Evolutionary conservation across 2,888 invertebrate species (phyloP).

Genomic region (Trichogramma dendrolimi): DNA sequence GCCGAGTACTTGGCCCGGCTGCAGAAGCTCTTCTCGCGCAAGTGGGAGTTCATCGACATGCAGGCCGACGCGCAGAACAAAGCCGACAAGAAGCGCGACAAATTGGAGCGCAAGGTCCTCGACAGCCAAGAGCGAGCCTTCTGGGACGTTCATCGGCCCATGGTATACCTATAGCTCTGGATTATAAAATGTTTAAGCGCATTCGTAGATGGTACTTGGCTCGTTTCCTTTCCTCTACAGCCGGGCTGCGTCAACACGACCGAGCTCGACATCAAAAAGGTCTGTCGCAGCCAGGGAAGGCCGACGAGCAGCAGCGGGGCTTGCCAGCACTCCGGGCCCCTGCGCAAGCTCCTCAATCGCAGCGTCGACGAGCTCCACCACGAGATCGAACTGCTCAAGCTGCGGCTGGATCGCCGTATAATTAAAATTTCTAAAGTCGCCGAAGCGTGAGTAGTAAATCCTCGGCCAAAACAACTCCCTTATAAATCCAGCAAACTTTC

Average conservation of each 20-base stretch:
- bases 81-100: conserved; percentile 98
- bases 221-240: conserved; percentile 54
- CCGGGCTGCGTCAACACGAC: conserved; percentile 99
- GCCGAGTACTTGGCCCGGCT: conserved; percentile 94
- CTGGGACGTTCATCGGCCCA: conserved; percentile 99
- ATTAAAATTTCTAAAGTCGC: conserved; percentile 91
- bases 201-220: too few relatives aligned
- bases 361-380: conserved; percentile 62
- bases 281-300: conserved; percentile 59
- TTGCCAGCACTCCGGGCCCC: conserved; percentile 29
- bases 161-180: conserved; percentile 59
- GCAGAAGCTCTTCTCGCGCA: conserved; percentile 98
- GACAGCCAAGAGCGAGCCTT: conserved; percentile 99
- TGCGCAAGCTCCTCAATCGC: conserved; percentile 54
- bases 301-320: not conserved
- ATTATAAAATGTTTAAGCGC: too few relatives aligned
- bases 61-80: conserved; percentile 89
- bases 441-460: conserved; percentile 76
- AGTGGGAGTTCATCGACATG: conserved; percentile 99
- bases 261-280: conserved; percentile 96
- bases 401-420: conserved; percentile 79
- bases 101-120: conserved; percentile 93
- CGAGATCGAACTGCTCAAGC: conserved; percentile 72
- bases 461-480: not conserved
- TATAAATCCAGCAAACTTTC: not conserved